These are phyloP conservation scores for Harmothoe impar DNA, from an alignment of 2,888 invertebrate genomes.

Conservation along the genomic window DNA sequence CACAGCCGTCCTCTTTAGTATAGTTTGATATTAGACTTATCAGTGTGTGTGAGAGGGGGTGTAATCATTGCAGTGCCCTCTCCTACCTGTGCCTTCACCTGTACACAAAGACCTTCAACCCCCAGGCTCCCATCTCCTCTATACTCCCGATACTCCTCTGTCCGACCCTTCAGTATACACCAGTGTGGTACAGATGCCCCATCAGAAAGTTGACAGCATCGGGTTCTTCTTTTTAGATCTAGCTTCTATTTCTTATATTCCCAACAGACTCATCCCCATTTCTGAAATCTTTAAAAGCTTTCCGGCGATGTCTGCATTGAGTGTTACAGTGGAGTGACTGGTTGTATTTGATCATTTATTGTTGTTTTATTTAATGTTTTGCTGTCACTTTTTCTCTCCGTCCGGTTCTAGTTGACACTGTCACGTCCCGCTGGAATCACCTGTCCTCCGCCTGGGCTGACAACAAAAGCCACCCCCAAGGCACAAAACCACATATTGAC, in stretches of 20 bases:
- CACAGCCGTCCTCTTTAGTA: neutral
- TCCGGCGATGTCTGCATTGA: neutral
- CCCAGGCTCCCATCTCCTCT: neutral
- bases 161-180: neutral
- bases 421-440: neutral
- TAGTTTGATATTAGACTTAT: conserved; percentile 41
- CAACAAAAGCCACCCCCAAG: conserved; percentile 28
- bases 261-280: neutral
- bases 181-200: neutral
- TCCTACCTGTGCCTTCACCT: neutral
- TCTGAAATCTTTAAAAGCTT: conserved; percentile 29
- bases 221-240: neutral
- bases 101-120: neutral
- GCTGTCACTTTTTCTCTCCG: neutral
- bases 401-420: conserved; percentile 15
- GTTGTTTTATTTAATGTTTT: neutral
- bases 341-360: neutral
- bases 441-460: neutral
- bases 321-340: neutral
- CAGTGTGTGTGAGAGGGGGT: conserved; percentile 22
- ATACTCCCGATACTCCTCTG: neutral
- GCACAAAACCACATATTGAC: conserved; percentile 52
- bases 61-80: conserved; percentile 16
- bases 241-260: neutral
- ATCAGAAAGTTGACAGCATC: neutral